Percentiles rank a stretch among this genome's conserved stretches.
phyloP scores from a whole-genome alignment of 2,888 invertebrate genomes.

The Plagiodera versicolora region DNA sequence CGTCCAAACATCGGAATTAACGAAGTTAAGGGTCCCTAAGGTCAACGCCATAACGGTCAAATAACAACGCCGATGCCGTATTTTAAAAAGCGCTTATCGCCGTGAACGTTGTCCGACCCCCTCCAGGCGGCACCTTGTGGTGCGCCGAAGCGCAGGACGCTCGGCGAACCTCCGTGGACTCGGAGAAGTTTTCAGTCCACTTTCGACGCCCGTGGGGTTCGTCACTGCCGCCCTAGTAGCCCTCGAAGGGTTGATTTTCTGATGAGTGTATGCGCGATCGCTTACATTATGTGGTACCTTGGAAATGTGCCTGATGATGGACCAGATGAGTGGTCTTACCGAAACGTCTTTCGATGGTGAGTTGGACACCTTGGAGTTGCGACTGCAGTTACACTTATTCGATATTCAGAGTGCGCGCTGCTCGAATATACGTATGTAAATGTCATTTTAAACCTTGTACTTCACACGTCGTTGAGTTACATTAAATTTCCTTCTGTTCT shows the following conservation, averaged over 20 bases:
- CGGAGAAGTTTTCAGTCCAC: constrained; percentile 29
- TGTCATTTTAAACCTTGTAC: too few relatives aligned
- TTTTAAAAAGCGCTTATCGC: constrained; percentile 41
- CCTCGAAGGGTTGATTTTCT: neutral
- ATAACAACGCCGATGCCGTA: constrained; percentile 34
- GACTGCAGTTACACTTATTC: too few relatives aligned
- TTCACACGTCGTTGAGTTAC: too few relatives aligned
- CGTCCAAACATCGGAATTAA: constrained; percentile 24
- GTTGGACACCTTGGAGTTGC: too few relatives aligned
- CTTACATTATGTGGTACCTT: too few relatives aligned
- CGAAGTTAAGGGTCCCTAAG: constrained; percentile 23
- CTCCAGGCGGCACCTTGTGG: constrained; percentile 16
- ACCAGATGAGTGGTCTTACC: too few relatives aligned
- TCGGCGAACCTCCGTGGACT: constrained; percentile 23
- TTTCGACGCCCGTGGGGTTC: constrained; percentile 14
- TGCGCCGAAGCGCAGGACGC: constrained; percentile 26
- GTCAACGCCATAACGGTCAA: constrained; percentile 24
- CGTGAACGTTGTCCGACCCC: constrained; percentile 43
- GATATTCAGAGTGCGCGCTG: too few relatives aligned
- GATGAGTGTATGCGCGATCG: neutral
- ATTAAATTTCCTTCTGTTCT: too few relatives aligned
- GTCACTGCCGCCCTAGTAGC: neutral
- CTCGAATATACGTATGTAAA: too few relatives aligned
- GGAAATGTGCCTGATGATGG: too few relatives aligned
- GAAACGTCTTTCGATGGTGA: too few relatives aligned